Percentiles rank a stretch among this genome's conserved stretches.
These are phyloP conservation scores for Chelonia mydas DNA, from an alignment of 2,797 vertebrate species.

Conservation along the genomic window DNA sequence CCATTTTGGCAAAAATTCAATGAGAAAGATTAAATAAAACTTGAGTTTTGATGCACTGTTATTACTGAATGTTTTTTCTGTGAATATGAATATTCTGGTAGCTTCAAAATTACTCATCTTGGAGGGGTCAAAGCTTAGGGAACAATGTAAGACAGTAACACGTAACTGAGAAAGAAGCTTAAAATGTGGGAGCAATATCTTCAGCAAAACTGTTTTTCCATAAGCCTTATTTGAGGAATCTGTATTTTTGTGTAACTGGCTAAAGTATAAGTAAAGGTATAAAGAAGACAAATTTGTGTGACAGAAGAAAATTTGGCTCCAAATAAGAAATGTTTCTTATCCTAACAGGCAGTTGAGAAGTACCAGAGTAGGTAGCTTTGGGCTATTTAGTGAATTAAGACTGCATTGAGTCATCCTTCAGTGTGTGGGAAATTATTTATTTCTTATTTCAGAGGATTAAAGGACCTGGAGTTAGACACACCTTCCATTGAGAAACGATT, in stretches of 20 bases:
- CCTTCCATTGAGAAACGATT: conserved; percentile 96
- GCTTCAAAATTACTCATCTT: not conserved
- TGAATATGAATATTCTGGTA: not conserved
- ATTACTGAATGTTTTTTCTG: not conserved
- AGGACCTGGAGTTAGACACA: conserved; percentile 92
- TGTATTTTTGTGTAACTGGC: not conserved
- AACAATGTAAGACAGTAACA: not conserved
- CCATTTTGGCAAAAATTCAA: not conserved
- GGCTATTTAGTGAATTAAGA: not conserved
- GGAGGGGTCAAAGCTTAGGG: not conserved
- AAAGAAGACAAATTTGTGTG: not conserved
- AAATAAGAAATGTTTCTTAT: not conserved
- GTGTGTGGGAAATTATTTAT: not conserved
- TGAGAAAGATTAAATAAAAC: not conserved
- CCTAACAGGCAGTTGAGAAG: not conserved
- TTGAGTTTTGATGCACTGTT: not conserved
- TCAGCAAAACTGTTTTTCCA: not conserved
- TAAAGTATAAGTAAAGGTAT: not conserved
- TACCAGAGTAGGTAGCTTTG: not conserved
- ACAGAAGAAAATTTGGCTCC: not conserved
- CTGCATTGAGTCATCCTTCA: not conserved
- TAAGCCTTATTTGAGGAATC: not conserved
- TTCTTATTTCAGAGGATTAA: conserved; percentile 85
- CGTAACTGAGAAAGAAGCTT: not conserved
- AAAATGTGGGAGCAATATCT: not conserved